phyloP scores from a whole-genome alignment of 2,797 vertebrate species.

The Semotilus atromaculatus region DNA sequence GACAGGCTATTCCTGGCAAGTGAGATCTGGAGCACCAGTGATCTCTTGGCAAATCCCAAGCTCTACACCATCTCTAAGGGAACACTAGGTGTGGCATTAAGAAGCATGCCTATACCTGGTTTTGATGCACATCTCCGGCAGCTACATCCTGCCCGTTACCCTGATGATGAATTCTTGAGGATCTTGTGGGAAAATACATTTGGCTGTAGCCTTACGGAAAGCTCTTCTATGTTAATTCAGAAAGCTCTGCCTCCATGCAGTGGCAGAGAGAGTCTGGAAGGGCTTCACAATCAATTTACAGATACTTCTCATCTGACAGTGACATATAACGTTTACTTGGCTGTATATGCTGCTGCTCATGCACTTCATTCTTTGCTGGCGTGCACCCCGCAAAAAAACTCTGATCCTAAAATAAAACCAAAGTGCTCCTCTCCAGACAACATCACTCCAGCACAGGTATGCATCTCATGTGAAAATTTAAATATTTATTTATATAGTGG shows the following conservation, averaged over 20 bases:
- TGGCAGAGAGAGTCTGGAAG: slow-evolving; percentile 70
- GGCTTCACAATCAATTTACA: slow-evolving; percentile 65
- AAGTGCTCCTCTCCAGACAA: slow-evolving; percentile 63
- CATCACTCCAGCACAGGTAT: slow-evolving; percentile 70
- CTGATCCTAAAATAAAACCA: slow-evolving; percentile 42
- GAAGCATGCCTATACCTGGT: slow-evolving; percentile 71
- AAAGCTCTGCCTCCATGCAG: slow-evolving; percentile 64
- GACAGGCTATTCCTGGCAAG: slow-evolving; percentile 77
- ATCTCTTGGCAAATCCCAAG: slow-evolving; percentile 63
- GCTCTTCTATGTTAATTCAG: slow-evolving; percentile 16
- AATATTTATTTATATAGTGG: background rate
- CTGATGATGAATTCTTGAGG: slow-evolving; percentile 65
- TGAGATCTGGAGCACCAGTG: slow-evolving; percentile 79
- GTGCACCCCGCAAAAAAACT: slow-evolving; percentile 58
- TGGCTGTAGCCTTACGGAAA: slow-evolving; percentile 62
- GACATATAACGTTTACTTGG: slow-evolving; percentile 76
- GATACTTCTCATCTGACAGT: slow-evolving; percentile 72
- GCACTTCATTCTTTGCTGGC: slow-evolving; percentile 73
- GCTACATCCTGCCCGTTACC: slow-evolving; percentile 67
- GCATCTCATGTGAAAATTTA: background rate
- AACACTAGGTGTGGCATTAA: slow-evolving; percentile 77
- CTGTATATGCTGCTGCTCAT: slow-evolving; percentile 76
- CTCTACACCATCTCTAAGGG: slow-evolving; percentile 69
- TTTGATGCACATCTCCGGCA: slow-evolving; percentile 69
- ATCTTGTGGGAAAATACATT: slow-evolving; percentile 76